phyloP scores from a whole-genome alignment of 2,797 vertebrate species.

The Holocentrus rufus region DNA sequence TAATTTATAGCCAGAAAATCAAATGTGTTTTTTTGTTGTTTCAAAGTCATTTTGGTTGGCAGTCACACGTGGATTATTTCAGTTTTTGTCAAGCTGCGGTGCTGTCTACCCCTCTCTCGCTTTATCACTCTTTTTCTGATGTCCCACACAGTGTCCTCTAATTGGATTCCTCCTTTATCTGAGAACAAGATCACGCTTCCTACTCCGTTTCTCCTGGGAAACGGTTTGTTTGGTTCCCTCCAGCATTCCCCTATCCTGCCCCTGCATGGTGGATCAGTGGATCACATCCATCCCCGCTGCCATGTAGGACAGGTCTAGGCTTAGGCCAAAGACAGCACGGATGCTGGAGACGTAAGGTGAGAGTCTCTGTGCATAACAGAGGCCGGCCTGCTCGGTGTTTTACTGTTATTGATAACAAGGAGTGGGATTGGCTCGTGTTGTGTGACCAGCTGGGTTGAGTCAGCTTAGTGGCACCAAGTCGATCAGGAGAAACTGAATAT shows the following conservation, averaged over 20 bases:
- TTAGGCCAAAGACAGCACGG: conserved; percentile 31
- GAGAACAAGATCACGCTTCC: conserved; percentile 63
- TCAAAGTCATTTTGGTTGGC: conserved; percentile 21
- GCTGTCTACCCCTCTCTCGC: conserved; percentile 19
- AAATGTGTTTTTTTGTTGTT: conserved; percentile 6
- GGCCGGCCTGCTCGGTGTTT: background rate
- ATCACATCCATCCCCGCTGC: conserved; percentile 21
- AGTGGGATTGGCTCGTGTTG: background rate
- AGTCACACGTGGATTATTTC: background rate
- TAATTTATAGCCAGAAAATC: conserved; percentile 8
- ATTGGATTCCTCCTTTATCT: conserved; percentile 75
- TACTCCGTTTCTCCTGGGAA: conserved; percentile 62
- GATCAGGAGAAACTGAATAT: background rate
- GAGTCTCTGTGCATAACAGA: background rate
- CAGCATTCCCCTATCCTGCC: conserved; percentile 50
- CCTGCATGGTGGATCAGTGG: conserved; percentile 38
- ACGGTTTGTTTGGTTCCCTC: conserved; percentile 57
- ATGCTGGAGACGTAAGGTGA: conserved; percentile 15
- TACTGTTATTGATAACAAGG: background rate
- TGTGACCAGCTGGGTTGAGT: background rate
- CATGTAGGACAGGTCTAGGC: conserved; percentile 41
- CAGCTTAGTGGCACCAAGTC: conserved; percentile 1
- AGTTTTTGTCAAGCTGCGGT: conserved; percentile 3
- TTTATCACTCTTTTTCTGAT: conserved; percentile 33
- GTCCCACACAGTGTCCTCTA: conserved; percentile 54